These are phyloP conservation scores for Hydriomena furcata DNA, from an alignment of 2,888 invertebrate species.

Conservation along the genomic window DNA sequence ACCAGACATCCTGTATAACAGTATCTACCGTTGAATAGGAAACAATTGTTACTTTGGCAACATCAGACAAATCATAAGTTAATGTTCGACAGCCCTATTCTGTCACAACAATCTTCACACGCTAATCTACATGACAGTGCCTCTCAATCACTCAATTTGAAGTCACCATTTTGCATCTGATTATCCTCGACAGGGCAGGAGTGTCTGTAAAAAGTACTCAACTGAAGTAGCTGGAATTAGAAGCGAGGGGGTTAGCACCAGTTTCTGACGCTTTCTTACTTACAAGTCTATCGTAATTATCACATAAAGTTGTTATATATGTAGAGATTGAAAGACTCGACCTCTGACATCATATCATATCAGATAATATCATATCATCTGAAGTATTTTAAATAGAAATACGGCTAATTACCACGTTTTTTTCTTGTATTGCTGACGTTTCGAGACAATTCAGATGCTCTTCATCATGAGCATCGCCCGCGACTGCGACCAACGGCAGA, in stretches of 20 bases:
- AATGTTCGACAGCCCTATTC: neutral
- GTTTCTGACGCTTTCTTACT: neutral
- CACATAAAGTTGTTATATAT: too few relatives aligned
- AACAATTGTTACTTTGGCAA: neutral
- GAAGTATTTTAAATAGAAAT: too few relatives aligned
- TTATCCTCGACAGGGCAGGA: slow-evolving; percentile 65
- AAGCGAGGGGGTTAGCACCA: slow-evolving; percentile 35
- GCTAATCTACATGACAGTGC: slow-evolving; percentile 29
- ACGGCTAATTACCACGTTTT: too few relatives aligned
- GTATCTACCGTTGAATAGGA: neutral
- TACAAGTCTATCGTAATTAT: too few relatives aligned
- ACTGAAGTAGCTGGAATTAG: slow-evolving; percentile 65
- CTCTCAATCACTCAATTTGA: slow-evolving; percentile 52
- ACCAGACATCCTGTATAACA: too few relatives aligned
- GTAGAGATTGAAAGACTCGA: too few relatives aligned
- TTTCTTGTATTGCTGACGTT: too few relatives aligned
- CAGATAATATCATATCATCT: too few relatives aligned
- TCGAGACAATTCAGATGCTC: too few relatives aligned
- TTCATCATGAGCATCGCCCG: too few relatives aligned
- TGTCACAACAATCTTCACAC: slow-evolving; percentile 9
- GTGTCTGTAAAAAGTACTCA: slow-evolving; percentile 71
- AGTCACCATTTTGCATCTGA: slow-evolving; percentile 59
- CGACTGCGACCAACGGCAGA: too few relatives aligned
- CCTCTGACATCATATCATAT: too few relatives aligned
- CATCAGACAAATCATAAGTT: neutral